phyloP scores from a whole-genome alignment of 2,797 vertebrate species.

The Dendrocincla tyrannina region DNA sequence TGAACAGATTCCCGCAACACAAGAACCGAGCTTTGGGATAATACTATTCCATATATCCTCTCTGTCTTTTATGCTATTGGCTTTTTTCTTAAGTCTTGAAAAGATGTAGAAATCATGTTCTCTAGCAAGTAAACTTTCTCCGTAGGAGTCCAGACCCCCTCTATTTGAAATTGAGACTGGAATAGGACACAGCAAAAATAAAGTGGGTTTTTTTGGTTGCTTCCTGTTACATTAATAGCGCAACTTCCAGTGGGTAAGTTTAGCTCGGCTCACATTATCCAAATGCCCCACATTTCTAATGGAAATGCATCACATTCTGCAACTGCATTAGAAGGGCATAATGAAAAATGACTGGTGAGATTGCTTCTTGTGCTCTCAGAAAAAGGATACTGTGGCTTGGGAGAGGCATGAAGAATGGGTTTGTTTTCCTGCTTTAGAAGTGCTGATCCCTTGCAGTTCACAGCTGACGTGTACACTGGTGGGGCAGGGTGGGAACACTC shows the following conservation, averaged over 20 bases:
- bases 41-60: conserved; percentile 41
- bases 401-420: neutral
- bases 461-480: fast-evolving
- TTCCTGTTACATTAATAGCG: neutral
- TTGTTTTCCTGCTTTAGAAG: neutral
- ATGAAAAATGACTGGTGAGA: neutral
- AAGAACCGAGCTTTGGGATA: conserved; percentile 57
- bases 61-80: neutral
- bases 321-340: neutral
- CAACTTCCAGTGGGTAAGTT: neutral
- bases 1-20: neutral
- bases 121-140: neutral
- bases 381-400: neutral
- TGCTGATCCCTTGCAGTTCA: neutral
- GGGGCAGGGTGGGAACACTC: neutral
- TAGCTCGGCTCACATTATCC: neutral
- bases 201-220: neutral
- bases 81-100: neutral
- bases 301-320: neutral
- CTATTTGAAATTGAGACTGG: neutral
- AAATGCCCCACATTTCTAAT: neutral
- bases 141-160: neutral
- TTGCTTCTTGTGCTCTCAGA: neutral
- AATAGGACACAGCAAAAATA: neutral
- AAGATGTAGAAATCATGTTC: neutral